Base-by-base conservation (phyloP, 2,888 invertebrate genomes). In the Bombylius discolor region DNA sequence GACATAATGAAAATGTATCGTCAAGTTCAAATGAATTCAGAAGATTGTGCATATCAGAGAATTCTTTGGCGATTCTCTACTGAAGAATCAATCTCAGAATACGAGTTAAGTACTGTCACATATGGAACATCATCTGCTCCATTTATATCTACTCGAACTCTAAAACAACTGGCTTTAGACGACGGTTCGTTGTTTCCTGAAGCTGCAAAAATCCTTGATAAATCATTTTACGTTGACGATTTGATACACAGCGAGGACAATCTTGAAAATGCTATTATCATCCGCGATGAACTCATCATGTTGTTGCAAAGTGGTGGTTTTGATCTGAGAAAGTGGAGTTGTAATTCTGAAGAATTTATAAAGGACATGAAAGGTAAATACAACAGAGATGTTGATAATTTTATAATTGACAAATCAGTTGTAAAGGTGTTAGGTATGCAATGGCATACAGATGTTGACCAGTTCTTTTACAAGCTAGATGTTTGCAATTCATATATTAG, bases 181-280 rank as follows among this genome's bases (percentile, higher is more conserved):
- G 33, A 64, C 57, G 53, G 61, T 59, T 14, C 56, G 34, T 48
- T 62, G 59, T 57, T 62, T 53, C 62, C 56, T 54, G 56, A 45
- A 59, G 66, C 60, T 34, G 42, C 57, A 46, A 36, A 60, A 23
- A 56, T 53, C 47, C 42, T 62, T 31, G 48, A 52, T 8, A 46
- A 49, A 8, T 55, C 62, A 53, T 62, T 63, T 53, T 64, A 64
- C 47, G 61, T 64, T 11, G 64, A 64, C n/a, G 63, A 62, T 56
- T 47, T 60, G 14, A 56, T 63, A 12, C 56, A 58, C 12, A 58
- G 59, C 8, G 54, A 49, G 9, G 42, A 52, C 14, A 57, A 57
- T 8, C n/a, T 56, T 14, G 49, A 57, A 14, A 54, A 62, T 46
- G 59, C 58, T 6, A 36, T 53, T 7, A 53, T 53, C 34, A 52